Base-by-base conservation (phyloP, 2,888 invertebrate species). In the Torymus auratus region DNA sequence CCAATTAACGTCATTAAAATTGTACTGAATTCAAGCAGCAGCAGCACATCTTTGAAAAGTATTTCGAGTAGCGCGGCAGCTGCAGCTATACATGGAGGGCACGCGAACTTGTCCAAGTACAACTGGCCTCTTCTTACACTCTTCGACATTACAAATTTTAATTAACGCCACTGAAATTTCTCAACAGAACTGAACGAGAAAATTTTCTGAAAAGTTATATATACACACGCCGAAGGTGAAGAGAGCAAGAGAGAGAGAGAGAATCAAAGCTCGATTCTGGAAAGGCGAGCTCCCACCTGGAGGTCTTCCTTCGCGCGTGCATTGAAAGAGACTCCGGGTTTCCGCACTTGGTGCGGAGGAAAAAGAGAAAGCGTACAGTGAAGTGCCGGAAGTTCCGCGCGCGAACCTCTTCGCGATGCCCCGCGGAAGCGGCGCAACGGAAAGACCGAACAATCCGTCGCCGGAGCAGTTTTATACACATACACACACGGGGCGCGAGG, bases 311-410 rank as follows among this genome's bases (percentile, higher is more conserved):
- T 62, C 13, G 11, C 55, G 78, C 72, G n/a, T 55, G n/a, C 23
- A 23, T 15, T 72, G 55, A 67, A 73, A 72, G 68, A 23, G 41
- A 52, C 67, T 55, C 67, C 60, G 61, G 72, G 60, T 60, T 67
- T 65, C 28, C 10, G 13, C 41, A 7, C 41, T 41, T 41, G 41
- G 7, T 41, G 41, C 7, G 14, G 14, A 61, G 28, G 68, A 58
- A 41, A 65, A 20, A 52, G 58, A 17, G 56, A 41, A 64, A 53
- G 73, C 14, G 20, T 2, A 28, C 41, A 7, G 58, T 14, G 64
- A 14, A 50, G 20, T 20, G 71, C 61, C 78, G 78, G 67, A 72
- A 78, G 72, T 78, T 78, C 64, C 60, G 15, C 3, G 78, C 52
- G 52, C 50, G 73, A 28, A 64, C 17, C 20, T 56, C 62, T 55